These are phyloP conservation scores for Hyposoter didymator DNA, from an alignment of 2,888 invertebrate genomes.

Conservation along the genomic window DNA sequence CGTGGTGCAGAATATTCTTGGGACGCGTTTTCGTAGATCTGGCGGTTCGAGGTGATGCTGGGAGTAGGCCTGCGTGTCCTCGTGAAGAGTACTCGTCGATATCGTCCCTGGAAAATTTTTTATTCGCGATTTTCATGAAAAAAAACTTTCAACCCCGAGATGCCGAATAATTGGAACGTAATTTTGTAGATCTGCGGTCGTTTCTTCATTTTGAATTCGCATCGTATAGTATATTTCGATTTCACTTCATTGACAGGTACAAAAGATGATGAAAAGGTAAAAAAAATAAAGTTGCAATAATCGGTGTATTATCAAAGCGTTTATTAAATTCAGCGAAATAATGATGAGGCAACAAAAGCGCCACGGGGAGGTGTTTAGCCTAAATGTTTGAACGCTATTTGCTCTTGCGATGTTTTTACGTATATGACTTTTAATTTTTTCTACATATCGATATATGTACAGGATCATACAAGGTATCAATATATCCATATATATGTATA, in stretches of 20 bases:
- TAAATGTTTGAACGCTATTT: conserved; percentile 62
- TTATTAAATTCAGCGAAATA: conserved; percentile 76
- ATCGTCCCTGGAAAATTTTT: no score
- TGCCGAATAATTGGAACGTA: no score
- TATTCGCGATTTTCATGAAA: no score
- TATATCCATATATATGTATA: conserved; percentile 39
- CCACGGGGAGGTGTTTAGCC: conserved; percentile 67
- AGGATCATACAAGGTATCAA: conserved; percentile 63
- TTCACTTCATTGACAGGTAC: neutral
- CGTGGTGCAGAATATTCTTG: no score
- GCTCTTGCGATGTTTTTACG: conserved; percentile 59
- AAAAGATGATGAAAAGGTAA: neutral
- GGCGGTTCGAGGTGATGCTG: no score
- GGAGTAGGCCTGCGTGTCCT: no score
- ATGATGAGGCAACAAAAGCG: conserved; percentile 74
- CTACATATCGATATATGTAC: conserved; percentile 63
- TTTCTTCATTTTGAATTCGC: no score
- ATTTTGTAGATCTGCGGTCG: no score
- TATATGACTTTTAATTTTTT: conserved; percentile 32
- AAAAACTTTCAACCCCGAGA: no score
- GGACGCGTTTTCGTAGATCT: no score
- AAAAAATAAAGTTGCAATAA: neutral
- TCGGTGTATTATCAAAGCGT: conserved; percentile 75
- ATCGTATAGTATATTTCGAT: neutral
- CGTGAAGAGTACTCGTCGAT: no score